Conservation (phyloP, 2,888 invertebrate species). For the Xylota sylvarum region DNA sequence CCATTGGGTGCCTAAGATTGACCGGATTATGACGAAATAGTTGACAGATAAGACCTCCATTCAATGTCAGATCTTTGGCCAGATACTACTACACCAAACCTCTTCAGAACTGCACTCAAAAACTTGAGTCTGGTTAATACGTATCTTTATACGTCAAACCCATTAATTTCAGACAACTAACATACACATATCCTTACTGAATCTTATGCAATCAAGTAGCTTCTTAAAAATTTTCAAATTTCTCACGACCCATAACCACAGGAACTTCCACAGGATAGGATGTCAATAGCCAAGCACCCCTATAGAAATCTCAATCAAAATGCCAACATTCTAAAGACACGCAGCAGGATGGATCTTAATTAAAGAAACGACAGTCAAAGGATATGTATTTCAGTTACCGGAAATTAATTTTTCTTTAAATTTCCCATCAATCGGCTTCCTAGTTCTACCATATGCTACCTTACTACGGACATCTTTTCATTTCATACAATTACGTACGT, state of each 20-base stretch:
- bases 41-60: too few species aligned
- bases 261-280: constrained; percentile 15
- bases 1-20: too few species aligned
- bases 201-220: too few species aligned
- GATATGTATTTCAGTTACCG: constrained; percentile 25
- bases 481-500: constrained; percentile 55
- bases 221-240: background rate
- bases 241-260: constrained; percentile 55
- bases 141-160: too few species aligned
- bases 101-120: too few species aligned
- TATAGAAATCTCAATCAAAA: constrained; percentile 24
- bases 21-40: too few species aligned
- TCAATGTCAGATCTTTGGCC: too few species aligned
- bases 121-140: too few species aligned
- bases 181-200: too few species aligned
- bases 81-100: too few species aligned
- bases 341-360: constrained; percentile 42
- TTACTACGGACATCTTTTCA: constrained; percentile 13
- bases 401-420: constrained; percentile 21
- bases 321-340: constrained; percentile 7
- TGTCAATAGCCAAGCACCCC: constrained; percentile 23
- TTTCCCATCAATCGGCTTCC: constrained; percentile 2
- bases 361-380: constrained; percentile 13
- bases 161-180: too few species aligned
- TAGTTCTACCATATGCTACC: constrained; percentile 56